A percentile compares a stretch with the other conserved stretches of the same genome.
These are phyloP conservation scores for Leptothorax acervorum DNA, from an alignment of 2,888 invertebrate species.

Conservation along the genomic window DNA sequence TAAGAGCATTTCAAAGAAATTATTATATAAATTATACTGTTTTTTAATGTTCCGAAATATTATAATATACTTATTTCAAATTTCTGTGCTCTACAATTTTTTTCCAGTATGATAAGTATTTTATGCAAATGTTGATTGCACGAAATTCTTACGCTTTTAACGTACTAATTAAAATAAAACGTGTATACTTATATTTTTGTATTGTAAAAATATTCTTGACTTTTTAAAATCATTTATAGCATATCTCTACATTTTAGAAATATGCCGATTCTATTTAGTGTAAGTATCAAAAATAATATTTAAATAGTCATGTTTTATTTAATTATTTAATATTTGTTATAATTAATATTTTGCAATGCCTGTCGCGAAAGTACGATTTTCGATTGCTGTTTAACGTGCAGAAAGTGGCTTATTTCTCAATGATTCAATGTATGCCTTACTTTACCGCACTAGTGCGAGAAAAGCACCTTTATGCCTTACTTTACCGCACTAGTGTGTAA, in stretches of 20 bases:
- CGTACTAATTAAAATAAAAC: constrained; percentile 2
- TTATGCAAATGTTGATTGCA: not conserved
- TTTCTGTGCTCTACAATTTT: not conserved
- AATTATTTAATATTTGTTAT: not conserved
- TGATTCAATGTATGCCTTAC: too few species aligned
- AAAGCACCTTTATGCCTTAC: too few species aligned
- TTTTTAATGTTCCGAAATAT: not conserved
- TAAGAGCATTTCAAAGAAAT: not conserved
- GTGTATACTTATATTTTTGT: not conserved
- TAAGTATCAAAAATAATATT: not conserved
- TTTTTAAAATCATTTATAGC: not conserved
- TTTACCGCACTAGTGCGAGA: too few species aligned
- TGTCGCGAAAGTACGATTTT: too few species aligned
- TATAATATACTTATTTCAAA: not conserved
- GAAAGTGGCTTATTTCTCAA: too few species aligned
- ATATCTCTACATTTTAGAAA: not conserved
- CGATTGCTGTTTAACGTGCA: too few species aligned
- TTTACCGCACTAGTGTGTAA: too few species aligned
- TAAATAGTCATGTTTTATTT: not conserved
- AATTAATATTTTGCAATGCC: too few species aligned
- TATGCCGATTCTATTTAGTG: not conserved
- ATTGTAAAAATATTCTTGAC: not conserved
- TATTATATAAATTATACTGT: not conserved
- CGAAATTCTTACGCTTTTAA: not conserved
- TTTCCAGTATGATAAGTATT: not conserved